A percentile compares a stretch with the other conserved stretches of the same genome.
Evolutionary conservation across 2,888 invertebrate species (phyloP).

Genomic region (Aleiodes leptofemur): DNA sequence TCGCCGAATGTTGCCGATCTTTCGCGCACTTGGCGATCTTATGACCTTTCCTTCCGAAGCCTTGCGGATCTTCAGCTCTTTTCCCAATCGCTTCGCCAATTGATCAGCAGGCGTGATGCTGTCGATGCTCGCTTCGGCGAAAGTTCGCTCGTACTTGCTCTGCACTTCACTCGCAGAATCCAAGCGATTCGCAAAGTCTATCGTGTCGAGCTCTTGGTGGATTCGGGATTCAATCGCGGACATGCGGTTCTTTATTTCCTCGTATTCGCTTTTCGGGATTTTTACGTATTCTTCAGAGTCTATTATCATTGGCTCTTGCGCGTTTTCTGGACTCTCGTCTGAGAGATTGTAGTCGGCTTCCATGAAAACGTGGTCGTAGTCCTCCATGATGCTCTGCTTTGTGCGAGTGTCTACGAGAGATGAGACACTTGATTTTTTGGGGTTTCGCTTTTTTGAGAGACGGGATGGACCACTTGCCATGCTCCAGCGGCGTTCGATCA

Average conservation of each 20-base stretch:
- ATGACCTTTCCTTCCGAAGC: constrained; percentile 84
- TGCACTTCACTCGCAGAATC: constrained; percentile 82
- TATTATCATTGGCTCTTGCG: not conserved
- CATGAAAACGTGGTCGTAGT: constrained; percentile 66
- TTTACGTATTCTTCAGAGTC: constrained; percentile 80
- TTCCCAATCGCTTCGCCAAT: constrained; percentile 83
- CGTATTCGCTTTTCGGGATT: constrained; percentile 85
- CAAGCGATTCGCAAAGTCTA: constrained; percentile 55
- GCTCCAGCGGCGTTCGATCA: constrained; percentile 78
- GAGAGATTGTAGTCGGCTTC: constrained; percentile 71
- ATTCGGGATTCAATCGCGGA: constrained; percentile 84
- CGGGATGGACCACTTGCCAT: constrained; percentile 74
- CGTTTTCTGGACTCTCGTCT: constrained; percentile 57
- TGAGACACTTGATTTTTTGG: constrained; percentile 55
- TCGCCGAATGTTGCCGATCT: constrained; percentile 85
- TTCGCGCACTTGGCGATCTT: constrained; percentile 87
- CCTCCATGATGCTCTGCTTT: not conserved
- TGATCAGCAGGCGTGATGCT: constrained; percentile 82
- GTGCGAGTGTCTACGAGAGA: constrained; percentile 56
- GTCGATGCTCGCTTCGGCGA: constrained; percentile 82
- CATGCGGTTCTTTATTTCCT: constrained; percentile 86
- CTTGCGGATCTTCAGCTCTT: constrained; percentile 84
- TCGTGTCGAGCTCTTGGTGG: constrained; percentile 80
- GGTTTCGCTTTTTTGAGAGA: constrained; percentile 58
- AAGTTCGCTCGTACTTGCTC: constrained; percentile 84